Base-by-base conservation (phyloP, 2,797 vertebrate genomes). In the Melanotaenia boesemani region DNA sequence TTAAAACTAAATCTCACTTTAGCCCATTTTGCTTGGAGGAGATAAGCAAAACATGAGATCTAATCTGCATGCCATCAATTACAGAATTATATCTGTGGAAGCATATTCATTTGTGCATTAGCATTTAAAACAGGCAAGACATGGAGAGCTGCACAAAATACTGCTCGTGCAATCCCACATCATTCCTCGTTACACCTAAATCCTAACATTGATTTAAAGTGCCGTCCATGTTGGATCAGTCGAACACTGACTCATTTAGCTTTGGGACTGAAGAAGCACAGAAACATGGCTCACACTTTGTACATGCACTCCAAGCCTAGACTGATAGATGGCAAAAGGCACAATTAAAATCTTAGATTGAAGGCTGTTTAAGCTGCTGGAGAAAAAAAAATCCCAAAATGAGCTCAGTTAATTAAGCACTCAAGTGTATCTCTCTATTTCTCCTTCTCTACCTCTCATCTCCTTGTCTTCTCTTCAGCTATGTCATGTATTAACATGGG, bases 151-250 rank as follows among this genome's bases (percentile, higher is more conserved):
- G 13, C 41, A 52, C 34, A 66, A 71, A 72, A 65, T 71, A 48
- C 63, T 68, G 36, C 63, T 44, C n/a, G 41, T 24, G 48, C 34
- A 63, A 63, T 70, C 62, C 65, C 75, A 73, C 60, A 70, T 68
- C 44, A 74, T 50, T 72, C 34, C 71, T 66, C 77, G 69, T 86
- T 86, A 77, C 72, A 69, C 20, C 60, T 41, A 75, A 81, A 85
- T 80, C 70, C 76, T 52, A 66, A 70, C 79, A 89, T 86, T 91
- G 87, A 92, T 89, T 90, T 80, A 86, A 90, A 79, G 70, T 75
- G 67, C 69, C 20, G n/a, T 64, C 60, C 83, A 70, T 39, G 79
- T 67, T 46, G 48, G 64, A 85, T 86, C 70, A 67, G 71, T 65
- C 2, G 36, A 77, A 80, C 82, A 79, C 79, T n/a, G 60, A 88